Evolutionary conservation across 2,113 vertebrate species (phyloP), one percentile per base, ranked within the genome.

Genomic region (Plecotus auritus): DNA sequence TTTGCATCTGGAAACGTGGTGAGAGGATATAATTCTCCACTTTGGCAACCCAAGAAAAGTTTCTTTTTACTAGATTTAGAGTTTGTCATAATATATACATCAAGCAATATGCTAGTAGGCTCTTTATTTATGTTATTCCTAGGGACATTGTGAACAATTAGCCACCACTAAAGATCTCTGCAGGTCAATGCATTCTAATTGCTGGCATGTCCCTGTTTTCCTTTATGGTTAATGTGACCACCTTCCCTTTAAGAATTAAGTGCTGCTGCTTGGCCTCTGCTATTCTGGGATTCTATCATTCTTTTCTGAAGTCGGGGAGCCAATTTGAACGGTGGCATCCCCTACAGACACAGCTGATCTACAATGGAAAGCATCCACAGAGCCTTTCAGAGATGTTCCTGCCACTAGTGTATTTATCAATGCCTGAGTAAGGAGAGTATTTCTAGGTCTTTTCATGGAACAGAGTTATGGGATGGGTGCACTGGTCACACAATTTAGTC

Each of bases 181-280:
- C 30, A 37, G 78, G 49, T 85, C 77, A 88, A 5, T 74, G 64
- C 35, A 22, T 89, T 89, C 78, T 85, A 81, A 97, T 88, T 85
- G 74, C 76, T 87, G 13, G 9, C 5, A 32, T 1, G 4, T n/a
- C 10, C 35, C 35, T 77, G 30, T 70, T 83, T 77, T 78, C 37
- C 11, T 90, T 86, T 70, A 90, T 56, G 35, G 56, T n/a, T 93
- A 61, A 69, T 76, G 42, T 91, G 28, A 35, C 14, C 40, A 76
- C 40, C 77, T 88, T 88, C 90, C 70, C 35, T 91, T 88, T 49
- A 45, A 95, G 88, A 67, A 42, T 47, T 69, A 81, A 93, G 4
- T 42, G 40, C n/a, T 88, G 28, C 28, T n/a, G 12, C 2, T 90
- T 88, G 32, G 11, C 20, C 28, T 72, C 84, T 66, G 10, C 30